Evolutionary conservation across 64 coral and sea anemone species (phyloP).

Genomic region (Platygyra sinensis): DNA sequence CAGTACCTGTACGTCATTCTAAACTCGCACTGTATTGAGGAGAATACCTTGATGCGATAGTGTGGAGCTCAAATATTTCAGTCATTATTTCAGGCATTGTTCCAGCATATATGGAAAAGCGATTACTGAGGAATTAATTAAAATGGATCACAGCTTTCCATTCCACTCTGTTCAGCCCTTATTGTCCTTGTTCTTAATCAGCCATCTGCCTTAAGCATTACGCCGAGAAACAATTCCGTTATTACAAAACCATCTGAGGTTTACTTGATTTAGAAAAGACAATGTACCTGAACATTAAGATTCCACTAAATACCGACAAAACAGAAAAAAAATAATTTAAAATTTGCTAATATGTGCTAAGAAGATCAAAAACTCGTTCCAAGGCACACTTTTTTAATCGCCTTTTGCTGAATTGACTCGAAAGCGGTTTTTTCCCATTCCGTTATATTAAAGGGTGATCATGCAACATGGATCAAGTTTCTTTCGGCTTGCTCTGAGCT

Average conservation of each 20-base stretch:
- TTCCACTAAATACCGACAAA: neutral
- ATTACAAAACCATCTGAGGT: constrained; percentile 21
- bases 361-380: neutral
- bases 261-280: neutral
- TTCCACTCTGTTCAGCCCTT: neutral
- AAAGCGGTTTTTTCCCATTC: neutral
- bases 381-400: neutral
- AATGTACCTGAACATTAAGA: neutral
- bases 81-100: neutral
- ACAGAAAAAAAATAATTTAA: neutral
- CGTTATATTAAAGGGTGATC: neutral
- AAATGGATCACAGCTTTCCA: neutral
- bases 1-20: no score
- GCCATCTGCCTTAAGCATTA: neutral
- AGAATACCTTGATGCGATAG: no score
- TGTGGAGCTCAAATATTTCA: no score
- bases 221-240: neutral
- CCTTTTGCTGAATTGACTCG: neutral
- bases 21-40: no score
- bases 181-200: no score
- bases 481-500: neutral
- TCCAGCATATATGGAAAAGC: neutral
- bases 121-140: neutral
- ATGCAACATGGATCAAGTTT: constrained; percentile 2
- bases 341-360: neutral